Conservation (phyloP, 1,140 invertebrate genomes). For the Zeugodacus cucurbitae region DNA sequence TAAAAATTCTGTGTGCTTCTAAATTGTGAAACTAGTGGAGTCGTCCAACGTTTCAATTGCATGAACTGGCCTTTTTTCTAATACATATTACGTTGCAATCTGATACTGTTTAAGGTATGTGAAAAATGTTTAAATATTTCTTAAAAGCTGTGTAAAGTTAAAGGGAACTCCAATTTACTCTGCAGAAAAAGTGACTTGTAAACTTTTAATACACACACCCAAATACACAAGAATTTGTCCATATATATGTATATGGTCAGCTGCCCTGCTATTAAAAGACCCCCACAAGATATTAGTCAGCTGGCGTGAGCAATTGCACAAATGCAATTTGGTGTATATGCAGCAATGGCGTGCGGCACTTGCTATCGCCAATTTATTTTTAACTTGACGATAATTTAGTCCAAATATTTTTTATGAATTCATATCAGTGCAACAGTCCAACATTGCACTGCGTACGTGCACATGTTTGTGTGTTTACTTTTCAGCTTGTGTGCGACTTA, state of each 20-base stretch:
- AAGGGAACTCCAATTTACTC: not conserved
- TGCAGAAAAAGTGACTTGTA: not conserved
- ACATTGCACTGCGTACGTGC: not conserved
- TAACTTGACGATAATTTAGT: not conserved
- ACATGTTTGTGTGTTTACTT: not conserved
- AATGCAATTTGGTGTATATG: not conserved
- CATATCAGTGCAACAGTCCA: not conserved
- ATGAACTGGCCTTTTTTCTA: not conserved
- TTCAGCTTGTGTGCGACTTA: not conserved
- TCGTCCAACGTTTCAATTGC: not conserved
- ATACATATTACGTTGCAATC: not conserved
- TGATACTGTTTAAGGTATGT: not conserved
- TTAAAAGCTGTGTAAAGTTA: not conserved
- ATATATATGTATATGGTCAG: not conserved
- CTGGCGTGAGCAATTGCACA: constrained; percentile 4
- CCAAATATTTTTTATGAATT: not conserved
- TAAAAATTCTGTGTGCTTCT: not conserved
- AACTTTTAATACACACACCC: not conserved
- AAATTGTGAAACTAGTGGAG: not conserved
- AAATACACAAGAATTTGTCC: not conserved
- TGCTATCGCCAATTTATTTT: not conserved
- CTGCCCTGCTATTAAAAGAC: constrained; percentile 28
- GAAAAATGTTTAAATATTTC: not conserved
- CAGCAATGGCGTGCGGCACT: not conserved
- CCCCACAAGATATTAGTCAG: constrained; percentile 15